Percentiles rank a stretch among this genome's conserved stretches.
phyloP scores from a whole-genome alignment of 2,113 vertebrate genomes.

The Accipiter cooperii region DNA sequence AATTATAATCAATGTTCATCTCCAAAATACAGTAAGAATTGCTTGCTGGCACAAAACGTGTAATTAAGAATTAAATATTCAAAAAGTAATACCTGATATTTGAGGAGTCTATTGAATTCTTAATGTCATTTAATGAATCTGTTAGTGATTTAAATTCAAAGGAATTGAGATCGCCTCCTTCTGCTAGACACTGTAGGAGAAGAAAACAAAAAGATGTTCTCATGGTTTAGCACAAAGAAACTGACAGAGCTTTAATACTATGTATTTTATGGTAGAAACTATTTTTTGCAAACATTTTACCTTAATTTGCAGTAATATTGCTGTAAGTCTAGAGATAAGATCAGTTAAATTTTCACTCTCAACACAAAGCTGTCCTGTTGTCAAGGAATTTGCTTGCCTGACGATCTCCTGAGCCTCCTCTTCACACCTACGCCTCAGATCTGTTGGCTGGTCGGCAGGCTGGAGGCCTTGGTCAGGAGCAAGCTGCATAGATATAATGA shows the following conservation, averaged over 20 bases:
- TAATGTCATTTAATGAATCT: slow-evolving; percentile 97
- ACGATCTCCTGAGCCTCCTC: slow-evolving; percentile 93
- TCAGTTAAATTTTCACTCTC: slow-evolving; percentile 85
- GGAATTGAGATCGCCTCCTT: slow-evolving; percentile 95
- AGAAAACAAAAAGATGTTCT: neutral
- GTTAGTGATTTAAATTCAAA: slow-evolving; percentile 99
- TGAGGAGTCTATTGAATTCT: slow-evolving; percentile 91
- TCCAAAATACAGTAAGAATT: neutral
- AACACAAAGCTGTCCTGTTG: slow-evolving; percentile 81
- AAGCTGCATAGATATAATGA: slow-evolving; percentile 67
- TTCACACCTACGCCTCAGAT: slow-evolving; percentile 87
- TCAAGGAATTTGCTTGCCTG: slow-evolving; percentile 75
- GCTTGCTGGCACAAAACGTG: neutral
- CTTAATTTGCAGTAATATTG: slow-evolving; percentile 95
- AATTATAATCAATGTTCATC: neutral
- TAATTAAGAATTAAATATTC: slow-evolving; percentile 6
- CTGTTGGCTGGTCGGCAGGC: slow-evolving; percentile 88
- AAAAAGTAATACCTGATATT: slow-evolving; percentile 87
- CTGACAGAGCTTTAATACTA: neutral
- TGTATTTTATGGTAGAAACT: neutral
- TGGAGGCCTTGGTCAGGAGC: slow-evolving; percentile 95
- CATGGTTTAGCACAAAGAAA: neutral
- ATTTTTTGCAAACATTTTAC: slow-evolving; percentile 61
- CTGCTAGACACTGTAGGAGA: slow-evolving; percentile 88
- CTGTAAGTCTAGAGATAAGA: slow-evolving; percentile 90